Conservation (phyloP, 2,797 vertebrate genomes). For the Falco novaeseelandiae region DNA sequence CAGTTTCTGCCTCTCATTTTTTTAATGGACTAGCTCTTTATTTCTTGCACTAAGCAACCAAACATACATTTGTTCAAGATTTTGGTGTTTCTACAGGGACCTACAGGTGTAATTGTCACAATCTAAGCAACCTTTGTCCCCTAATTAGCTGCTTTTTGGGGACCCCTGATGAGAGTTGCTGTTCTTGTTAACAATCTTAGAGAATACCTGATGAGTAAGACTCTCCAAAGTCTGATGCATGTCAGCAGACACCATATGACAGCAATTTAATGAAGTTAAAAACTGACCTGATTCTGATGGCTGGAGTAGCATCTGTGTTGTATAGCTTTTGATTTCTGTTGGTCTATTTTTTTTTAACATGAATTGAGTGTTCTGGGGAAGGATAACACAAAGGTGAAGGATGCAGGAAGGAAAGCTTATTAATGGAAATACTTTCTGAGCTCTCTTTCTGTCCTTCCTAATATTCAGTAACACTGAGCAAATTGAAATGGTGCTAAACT, state of each 20-base stretch:
- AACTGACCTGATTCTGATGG: slow-evolving; percentile 83
- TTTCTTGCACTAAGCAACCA: slow-evolving; percentile 81
- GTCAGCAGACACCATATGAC: slow-evolving; percentile 92
- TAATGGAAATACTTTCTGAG: slow-evolving; percentile 60
- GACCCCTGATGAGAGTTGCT: slow-evolving; percentile 94
- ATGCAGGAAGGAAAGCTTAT: slow-evolving; percentile 56
- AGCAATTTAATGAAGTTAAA: slow-evolving; percentile 97
- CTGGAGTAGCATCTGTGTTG: slow-evolving; percentile 73
- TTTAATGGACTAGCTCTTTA: slow-evolving; percentile 81
- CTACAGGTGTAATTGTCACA: slow-evolving; percentile 94
- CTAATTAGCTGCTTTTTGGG: slow-evolving; percentile 95
- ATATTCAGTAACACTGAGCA: slow-evolving; percentile 39
- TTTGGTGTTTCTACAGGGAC: slow-evolving; percentile 87
- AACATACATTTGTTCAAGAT: slow-evolving; percentile 84
- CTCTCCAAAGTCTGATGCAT: slow-evolving; percentile 89
- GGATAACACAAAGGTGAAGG: slow-evolving; percentile 64
- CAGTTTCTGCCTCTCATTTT: slow-evolving; percentile 86
- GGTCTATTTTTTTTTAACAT: slow-evolving; percentile 21
- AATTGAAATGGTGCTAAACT: slow-evolving; percentile 32
- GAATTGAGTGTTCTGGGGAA: slow-evolving; percentile 59
- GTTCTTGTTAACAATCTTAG: slow-evolving; percentile 94
- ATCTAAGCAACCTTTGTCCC: slow-evolving; percentile 92
- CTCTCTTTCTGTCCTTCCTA: slow-evolving; percentile 43
- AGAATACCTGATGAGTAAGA: slow-evolving; percentile 94
- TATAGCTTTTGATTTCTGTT: slow-evolving; percentile 61